These are phyloP conservation scores for Ianthella basta DNA, from an alignment of 37 sponge, comb jelly and placozoan genomes.

Conservation along the genomic window DNA sequence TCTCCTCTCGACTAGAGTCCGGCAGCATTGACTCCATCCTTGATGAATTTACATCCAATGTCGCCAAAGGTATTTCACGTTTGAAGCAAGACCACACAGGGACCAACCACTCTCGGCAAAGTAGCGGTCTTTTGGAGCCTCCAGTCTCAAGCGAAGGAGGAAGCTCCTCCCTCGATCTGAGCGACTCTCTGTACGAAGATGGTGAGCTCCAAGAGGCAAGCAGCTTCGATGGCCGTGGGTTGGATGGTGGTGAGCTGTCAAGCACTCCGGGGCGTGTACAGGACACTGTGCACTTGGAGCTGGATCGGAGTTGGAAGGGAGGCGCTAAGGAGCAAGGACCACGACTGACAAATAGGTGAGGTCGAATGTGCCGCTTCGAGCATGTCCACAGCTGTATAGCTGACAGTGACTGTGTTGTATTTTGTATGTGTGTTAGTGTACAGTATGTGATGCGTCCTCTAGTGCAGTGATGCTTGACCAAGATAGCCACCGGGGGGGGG, in stretches of 20 bases:
- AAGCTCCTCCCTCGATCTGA: constrained; percentile 33
- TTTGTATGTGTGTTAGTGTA: too few relatives aligned
- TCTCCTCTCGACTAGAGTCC: neutral
- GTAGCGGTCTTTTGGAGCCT: neutral
- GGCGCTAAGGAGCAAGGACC: too few relatives aligned
- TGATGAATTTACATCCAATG: constrained; percentile 10
- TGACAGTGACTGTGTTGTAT: too few relatives aligned
- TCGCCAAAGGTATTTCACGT: neutral
- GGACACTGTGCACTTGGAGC: neutral
- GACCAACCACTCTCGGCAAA: neutral
- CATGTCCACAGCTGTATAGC: too few relatives aligned
- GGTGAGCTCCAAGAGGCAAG: neutral
- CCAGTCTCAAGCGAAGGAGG: constrained; percentile 19
- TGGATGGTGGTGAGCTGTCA: neutral
- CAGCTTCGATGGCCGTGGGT: neutral
- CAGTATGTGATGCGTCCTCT: too few relatives aligned
- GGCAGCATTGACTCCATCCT: constrained; percentile 39
- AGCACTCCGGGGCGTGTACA: neutral
- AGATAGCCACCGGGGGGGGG: too few relatives aligned
- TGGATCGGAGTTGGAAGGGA: neutral
- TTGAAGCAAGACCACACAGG: neutral
- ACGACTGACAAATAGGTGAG: too few relatives aligned
- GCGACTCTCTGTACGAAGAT: constrained; percentile 33
- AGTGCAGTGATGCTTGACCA: too few relatives aligned
- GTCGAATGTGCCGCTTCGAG: too few relatives aligned